Evolutionary conservation across 2,113 vertebrate species (phyloP).

Genomic region (Thalassarche chlororhynchos): DNA sequence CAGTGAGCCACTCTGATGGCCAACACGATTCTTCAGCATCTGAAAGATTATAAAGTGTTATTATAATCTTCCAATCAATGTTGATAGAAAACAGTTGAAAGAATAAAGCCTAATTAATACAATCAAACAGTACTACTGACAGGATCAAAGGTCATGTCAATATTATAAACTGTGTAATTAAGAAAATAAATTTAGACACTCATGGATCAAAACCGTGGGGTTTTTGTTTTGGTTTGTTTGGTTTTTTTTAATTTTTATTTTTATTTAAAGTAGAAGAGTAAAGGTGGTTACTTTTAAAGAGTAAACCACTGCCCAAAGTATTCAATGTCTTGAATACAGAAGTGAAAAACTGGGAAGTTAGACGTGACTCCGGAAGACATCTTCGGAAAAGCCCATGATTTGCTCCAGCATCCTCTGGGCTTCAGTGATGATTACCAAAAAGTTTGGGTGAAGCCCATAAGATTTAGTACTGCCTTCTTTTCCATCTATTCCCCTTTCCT

Average conservation of each 20-base stretch:
- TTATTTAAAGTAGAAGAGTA: neutral
- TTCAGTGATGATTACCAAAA: neutral
- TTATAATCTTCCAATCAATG: neutral
- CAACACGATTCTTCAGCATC: neutral
- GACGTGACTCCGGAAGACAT: fast-evolving
- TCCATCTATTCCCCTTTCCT: neutral
- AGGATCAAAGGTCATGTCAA: neutral
- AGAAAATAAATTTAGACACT: neutral
- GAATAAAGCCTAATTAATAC: neutral
- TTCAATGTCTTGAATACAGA: neutral
- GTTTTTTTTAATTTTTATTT: neutral
- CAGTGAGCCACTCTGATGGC: neutral
- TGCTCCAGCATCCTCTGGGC: neutral
- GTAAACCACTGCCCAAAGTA: neutral
- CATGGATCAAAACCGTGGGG: neutral
- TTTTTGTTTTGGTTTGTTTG: neutral
- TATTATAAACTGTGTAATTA: neutral
- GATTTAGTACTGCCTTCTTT: neutral
- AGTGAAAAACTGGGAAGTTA: neutral
- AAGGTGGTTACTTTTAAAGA: neutral
- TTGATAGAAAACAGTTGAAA: neutral
- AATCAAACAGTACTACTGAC: neutral
- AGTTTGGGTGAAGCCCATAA: neutral
- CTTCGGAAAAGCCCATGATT: neutral
- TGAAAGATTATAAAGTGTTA: neutral